Conservation (phyloP, 2,113 vertebrate genomes). For the Thermophis baileyi region DNA sequence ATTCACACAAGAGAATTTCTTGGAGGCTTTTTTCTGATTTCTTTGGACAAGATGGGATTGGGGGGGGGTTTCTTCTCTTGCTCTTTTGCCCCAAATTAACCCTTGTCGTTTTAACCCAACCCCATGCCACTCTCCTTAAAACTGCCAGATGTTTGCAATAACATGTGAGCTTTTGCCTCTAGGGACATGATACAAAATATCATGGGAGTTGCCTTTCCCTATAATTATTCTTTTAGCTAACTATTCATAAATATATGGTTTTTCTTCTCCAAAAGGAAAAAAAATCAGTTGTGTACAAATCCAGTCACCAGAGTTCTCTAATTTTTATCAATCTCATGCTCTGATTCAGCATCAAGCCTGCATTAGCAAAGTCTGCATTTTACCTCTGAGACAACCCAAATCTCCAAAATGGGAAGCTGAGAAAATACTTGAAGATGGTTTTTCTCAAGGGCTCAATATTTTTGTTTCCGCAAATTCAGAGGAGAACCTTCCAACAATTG, state of each 20-base stretch:
- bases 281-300: conserved; percentile 39
- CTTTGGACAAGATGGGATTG: not conserved
- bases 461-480: not conserved
- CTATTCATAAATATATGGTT: conserved; percentile 77
- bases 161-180: conserved; percentile 79
- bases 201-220: conserved; percentile 77
- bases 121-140: conserved; percentile 69
- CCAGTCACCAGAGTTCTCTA: not conserved
- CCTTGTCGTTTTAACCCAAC: conserved; percentile 62
- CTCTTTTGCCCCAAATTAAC: not conserved
- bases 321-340: not conserved
- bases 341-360: not conserved
- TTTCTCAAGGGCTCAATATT: not conserved
- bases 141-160: conserved; percentile 81
- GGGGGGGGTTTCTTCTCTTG: not conserved
- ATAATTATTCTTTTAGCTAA: conserved; percentile 80
- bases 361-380: not conserved
- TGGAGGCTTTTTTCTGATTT: not conserved
- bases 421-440: not conserved
- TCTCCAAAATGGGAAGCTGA: not conserved
- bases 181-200: conserved; percentile 80
- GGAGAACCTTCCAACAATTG: not conserved
- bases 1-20: not conserved
- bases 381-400: not conserved
- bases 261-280: conserved; percentile 59